Evolutionary conservation across 2,888 invertebrate genomes (phyloP).

Genomic region (Nasonovia ribisnigri): DNA sequence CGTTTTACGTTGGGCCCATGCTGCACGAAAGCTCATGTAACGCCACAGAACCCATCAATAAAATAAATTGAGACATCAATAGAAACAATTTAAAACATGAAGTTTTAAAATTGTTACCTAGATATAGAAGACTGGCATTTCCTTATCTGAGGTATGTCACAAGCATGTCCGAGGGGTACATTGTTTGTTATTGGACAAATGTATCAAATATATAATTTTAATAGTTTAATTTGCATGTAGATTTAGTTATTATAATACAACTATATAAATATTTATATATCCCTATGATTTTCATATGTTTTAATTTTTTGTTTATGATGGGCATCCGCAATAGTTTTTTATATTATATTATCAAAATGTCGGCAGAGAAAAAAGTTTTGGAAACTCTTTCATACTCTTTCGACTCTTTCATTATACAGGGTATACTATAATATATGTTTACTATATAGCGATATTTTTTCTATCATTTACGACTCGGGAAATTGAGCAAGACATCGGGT

Average conservation of each 20-base stretch:
- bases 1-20: background rate
- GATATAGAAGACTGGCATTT: background rate
- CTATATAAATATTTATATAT: background rate
- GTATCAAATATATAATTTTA: background rate
- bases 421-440: background rate
- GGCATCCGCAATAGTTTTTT: background rate
- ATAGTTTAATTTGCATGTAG: background rate
- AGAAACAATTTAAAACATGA: background rate
- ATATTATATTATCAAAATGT: background rate
- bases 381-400: background rate
- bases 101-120: background rate
- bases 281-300: too few relatives aligned
- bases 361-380: background rate
- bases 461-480: background rate
- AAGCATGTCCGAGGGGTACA: background rate
- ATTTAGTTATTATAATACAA: background rate
- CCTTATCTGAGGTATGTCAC: background rate
- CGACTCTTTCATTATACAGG: background rate
- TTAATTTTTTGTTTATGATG: too few relatives aligned
- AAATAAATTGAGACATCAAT: background rate
- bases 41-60: background rate
- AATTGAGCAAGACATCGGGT: background rate
- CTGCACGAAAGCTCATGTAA: background rate
- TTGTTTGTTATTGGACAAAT: background rate
- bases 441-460: background rate